These are phyloP conservation scores for Prostheceraeus crozeri DNA, from an alignment of 2,888 invertebrate genomes.

Conservation along the genomic window DNA sequence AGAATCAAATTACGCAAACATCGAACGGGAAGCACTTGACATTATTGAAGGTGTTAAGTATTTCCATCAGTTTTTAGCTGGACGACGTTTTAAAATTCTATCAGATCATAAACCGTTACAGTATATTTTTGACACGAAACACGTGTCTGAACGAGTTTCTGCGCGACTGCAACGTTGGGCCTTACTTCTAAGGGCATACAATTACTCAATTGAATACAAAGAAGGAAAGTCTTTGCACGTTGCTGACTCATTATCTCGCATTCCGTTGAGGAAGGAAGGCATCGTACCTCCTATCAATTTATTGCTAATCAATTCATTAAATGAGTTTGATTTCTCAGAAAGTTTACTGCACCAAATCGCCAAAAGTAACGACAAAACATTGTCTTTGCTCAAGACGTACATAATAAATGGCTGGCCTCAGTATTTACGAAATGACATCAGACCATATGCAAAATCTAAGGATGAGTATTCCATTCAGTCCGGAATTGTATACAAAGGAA, in stretches of 20 bases:
- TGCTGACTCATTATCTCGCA: conserved; percentile 47
- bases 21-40: conserved; percentile 49
- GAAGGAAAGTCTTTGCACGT: conserved; percentile 43
- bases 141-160: conserved; percentile 41
- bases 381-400: background rate
- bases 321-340: conserved; percentile 10
- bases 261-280: conserved; percentile 25
- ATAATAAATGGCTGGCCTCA: conserved; percentile 28
- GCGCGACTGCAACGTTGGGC: conserved; percentile 44
- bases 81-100: conserved; percentile 49
- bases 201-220: conserved; percentile 45
- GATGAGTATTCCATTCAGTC: conserved; percentile 26
- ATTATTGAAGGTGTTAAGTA: conserved; percentile 51
- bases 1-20: conserved; percentile 47
- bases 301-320: conserved; percentile 21
- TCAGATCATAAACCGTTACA: conserved; percentile 53
- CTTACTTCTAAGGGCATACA: conserved; percentile 45
- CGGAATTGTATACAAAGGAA: conserved; percentile 17
- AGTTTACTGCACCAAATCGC: conserved; percentile 9
- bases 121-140: conserved; percentile 47
- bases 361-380: background rate
- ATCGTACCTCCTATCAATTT: conserved; percentile 3
- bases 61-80: conserved; percentile 51
- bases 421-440: background rate
- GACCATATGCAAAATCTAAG: conserved; percentile 23